Evolutionary conservation across 2,888 invertebrate genomes (phyloP), one percentile per base, ranked within the genome.

Genomic region (Arenicola marina): DNA sequence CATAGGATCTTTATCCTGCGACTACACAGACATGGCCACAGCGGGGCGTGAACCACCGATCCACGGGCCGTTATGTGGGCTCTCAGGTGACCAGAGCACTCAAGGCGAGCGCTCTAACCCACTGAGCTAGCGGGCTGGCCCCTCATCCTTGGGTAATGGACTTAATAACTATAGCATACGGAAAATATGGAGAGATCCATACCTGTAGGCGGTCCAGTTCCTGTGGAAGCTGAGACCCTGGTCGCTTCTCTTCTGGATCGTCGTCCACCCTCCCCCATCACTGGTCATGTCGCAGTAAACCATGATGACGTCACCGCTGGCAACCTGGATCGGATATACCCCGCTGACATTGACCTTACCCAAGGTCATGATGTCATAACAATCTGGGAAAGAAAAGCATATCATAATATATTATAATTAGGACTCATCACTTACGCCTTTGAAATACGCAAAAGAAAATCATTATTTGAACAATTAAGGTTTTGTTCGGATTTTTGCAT

Each of bases 191-290:
- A n/a, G n/a, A n/a, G n/a, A n/a, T n/a, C 91, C 91, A 18, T 86
- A 61, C 61, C 34, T 89, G 78, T 95, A 95, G 63, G 92, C 91
- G 62, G 88, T 86, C 89, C 92, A 94, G 59, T 89, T 89, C 46
- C 92, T 87, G 82, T 93, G 92, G 83, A 95, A 95, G 75, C 93
- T 90, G 0, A 91, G 86, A 2, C 70, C 61, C 31, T 93, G 93
- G 77, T 93, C 92, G 11, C n/a, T 4, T 1, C 94, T 88, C 15
- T 91, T 88, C 77, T 93, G 93, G 24, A 93, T 86, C 1, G 92
- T 87, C 1, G 92, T 93, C 89, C 90, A 92, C 0, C 80, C 80
- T 38, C 89, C 88, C 3, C 75, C 72, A 2, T 73, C 75, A 2
- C 76, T 75, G 11, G 76, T 74, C 73, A 82, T 76, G 66, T 87